Evolutionary conservation across 2,888 invertebrate species (phyloP), one percentile per base, ranked within the genome.

Genomic region (Parascotia fuliginaria): DNA sequence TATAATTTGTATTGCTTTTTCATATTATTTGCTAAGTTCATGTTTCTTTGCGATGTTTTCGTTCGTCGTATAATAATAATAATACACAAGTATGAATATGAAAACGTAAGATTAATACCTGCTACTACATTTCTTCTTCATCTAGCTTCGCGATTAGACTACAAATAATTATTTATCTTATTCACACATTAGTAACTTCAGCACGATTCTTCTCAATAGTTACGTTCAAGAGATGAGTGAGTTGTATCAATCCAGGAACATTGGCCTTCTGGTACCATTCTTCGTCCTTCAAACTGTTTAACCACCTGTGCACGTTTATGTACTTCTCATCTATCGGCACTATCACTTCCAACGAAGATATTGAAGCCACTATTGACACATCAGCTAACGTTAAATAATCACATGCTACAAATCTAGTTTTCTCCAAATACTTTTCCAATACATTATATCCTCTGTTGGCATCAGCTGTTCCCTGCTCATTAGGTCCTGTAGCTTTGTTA

Each of bases 371-470:
- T 2, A 68, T 60, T 0, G 81, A 73, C 11, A 83, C 49, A 50
- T 83, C 83, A 15, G 83, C 83, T 2, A 81, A 4, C 0, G 83
- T 82, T 3, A 81, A 31, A 14, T 71, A 56, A 13, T 77, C 63
- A 4, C 62, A 57, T 4, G 77, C 79, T 9, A 79, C 39, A 39
- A 65, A 82, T 2, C 57, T 29, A 0, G 60, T 70, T 14, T 42
- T 60, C 41, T 76, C 63, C 3, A 81, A 70, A 61, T 79, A 83
- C 43, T 71, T 74, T 41, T 81, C 80, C 11, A 77, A 33, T 34
- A 73, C 60, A 1, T 68, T 70, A 50, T 84, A 80, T 0, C 66
- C 64, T 46, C 77, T 77, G 12, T 73, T 61, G 0, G 72, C 53
- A 3, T 56, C 50, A 2, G 57, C 62, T 0, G 57, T 42, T 6